These are phyloP conservation scores for Neria commutata DNA, from an alignment of 2,888 invertebrate species.

Conservation along the genomic window DNA sequence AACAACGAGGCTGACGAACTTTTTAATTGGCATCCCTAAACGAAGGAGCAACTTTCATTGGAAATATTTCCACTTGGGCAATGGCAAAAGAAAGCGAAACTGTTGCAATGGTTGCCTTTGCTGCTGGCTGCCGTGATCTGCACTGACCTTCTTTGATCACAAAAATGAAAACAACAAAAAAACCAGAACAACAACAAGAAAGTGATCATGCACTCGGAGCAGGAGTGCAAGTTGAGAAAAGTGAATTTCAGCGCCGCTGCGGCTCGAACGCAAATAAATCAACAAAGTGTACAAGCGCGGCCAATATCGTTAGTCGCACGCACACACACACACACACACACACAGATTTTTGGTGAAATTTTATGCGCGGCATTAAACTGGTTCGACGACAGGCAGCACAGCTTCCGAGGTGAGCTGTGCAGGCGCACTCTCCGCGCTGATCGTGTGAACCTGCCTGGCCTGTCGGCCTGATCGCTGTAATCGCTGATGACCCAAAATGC, in stretches of 20 bases:
- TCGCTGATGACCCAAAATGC: conserved; percentile 16
- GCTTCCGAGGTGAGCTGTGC: no score
- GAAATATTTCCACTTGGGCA: conserved; percentile 33
- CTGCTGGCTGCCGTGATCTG: conserved; percentile 29
- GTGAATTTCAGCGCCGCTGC: neutral
- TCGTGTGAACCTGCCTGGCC: conserved; percentile 1
- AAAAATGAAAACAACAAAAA: neutral
- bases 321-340: no score
- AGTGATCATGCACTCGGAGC: no score
- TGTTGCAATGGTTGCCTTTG: conserved; percentile 4
- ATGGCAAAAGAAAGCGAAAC: conserved; percentile 26
- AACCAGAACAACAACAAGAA: neutral
- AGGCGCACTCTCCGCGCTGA: conserved; percentile 5
- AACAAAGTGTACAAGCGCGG: neutral
- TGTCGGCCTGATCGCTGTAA: neutral
- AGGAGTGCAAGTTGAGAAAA: neutral
- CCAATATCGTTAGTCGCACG: no score
- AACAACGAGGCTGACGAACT: no score
- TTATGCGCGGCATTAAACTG: conserved; percentile 55
- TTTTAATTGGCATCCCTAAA: no score
- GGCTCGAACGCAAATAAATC: neutral
- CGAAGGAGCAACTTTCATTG: conserved; percentile 31
- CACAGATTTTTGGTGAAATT: conserved; percentile 46
- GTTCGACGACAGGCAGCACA: conserved; percentile 44
- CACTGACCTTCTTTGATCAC: conserved; percentile 33